Conservation (phyloP, 1,140 invertebrate species). For the Calliphora vicina region DNA sequence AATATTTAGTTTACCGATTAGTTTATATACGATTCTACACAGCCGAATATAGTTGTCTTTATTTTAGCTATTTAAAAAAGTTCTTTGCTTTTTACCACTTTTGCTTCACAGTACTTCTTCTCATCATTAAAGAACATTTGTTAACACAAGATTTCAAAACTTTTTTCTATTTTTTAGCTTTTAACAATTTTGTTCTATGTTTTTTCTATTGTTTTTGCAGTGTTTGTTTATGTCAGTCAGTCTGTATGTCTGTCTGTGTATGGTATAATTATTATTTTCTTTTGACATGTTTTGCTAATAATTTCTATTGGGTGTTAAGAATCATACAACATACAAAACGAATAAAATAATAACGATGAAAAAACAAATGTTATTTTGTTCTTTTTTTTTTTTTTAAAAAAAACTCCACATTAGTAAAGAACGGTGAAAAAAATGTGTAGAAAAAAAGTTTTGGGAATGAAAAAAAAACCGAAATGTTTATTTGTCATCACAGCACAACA, state of each 20-base stretch:
- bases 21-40: too few relatives aligned
- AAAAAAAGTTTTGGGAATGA: neutral
- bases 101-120: neutral
- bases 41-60: too few relatives aligned
- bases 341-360: neutral
- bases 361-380: neutral
- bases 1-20: too few relatives aligned
- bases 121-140: neutral
- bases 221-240: neutral
- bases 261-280: neutral
- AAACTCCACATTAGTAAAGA: neutral
- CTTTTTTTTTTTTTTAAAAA: neutral
- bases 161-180: neutral
- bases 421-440: neutral
- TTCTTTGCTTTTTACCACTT: neutral
- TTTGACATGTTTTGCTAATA: constrained; percentile 8
- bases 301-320: neutral
- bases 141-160: neutral
- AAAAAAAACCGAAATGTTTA: neutral
- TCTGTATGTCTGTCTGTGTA: too few relatives aligned
- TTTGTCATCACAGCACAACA: constrained; percentile 37
- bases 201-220: neutral
- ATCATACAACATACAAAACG: neutral
- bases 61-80: too few relatives aligned
- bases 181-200: neutral